phyloP scores from a whole-genome alignment of 2,113 vertebrate genomes.

The Tragulus kanchil region DNA sequence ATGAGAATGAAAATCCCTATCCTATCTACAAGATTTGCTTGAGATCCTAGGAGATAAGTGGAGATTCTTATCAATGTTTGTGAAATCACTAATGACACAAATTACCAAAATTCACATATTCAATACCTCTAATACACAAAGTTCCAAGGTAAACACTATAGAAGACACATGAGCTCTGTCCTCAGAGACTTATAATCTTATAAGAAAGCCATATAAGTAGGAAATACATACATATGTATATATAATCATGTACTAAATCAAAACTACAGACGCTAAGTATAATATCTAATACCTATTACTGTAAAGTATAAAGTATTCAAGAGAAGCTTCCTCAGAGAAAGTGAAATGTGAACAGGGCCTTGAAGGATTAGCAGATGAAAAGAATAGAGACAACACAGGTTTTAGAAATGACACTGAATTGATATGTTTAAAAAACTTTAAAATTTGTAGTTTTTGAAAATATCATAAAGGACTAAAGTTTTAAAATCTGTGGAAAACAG shows the following conservation, averaged over 20 bases:
- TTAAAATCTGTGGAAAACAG: background rate
- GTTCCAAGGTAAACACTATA: slow-evolving; percentile 2
- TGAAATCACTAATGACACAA: slow-evolving; percentile 15
- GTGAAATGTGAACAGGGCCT: background rate
- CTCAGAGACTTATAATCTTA: background rate
- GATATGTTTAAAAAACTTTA: background rate
- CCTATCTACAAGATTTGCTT: background rate
- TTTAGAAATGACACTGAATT: background rate
- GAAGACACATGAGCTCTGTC: background rate
- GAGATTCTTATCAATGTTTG: slow-evolving; percentile 35
- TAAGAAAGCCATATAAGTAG: background rate
- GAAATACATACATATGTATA: background rate
- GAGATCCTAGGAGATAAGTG: background rate
- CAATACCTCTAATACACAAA: background rate
- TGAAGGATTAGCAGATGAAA: slow-evolving; percentile 9
- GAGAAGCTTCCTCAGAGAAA: slow-evolving; percentile 16
- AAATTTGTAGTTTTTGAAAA: background rate
- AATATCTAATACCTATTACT: background rate
- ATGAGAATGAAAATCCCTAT: slow-evolving; percentile 30
- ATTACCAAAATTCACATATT: slow-evolving; percentile 61
- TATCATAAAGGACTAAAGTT: slow-evolving; percentile 18
- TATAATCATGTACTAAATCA: background rate
- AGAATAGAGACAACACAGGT: background rate
- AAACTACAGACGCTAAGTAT: background rate
- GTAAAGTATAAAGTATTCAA: background rate